A percentile compares a stretch with the other conserved stretches of the same genome.
phyloP scores from a whole-genome alignment of 1,140 invertebrate genomes.

The Pectinophora gossypiella region DNA sequence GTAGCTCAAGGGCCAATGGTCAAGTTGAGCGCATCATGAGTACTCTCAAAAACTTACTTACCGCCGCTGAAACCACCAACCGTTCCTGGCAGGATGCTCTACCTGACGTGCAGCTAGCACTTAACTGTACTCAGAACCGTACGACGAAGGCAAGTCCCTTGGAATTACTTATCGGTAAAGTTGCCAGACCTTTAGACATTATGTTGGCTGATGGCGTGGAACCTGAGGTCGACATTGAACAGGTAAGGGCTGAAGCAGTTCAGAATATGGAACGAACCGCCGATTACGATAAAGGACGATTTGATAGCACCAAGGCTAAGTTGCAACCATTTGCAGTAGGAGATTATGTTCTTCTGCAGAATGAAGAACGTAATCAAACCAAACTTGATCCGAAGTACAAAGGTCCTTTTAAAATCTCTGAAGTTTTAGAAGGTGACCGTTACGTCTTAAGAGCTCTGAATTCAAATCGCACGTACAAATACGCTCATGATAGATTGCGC shows the following conservation, averaged over 20 bases:
- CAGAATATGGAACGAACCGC: conserved; percentile 11
- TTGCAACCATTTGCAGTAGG: conserved; percentile 29
- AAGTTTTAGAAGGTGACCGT: conserved; percentile 30
- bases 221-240: conserved; percentile 5
- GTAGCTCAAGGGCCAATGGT: neutral
- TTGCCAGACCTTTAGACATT: conserved; percentile 32
- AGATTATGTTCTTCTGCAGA: conserved; percentile 40
- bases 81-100: conserved; percentile 10
- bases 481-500: conserved; percentile 31
- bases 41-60: conserved; percentile 28
- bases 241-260: conserved; percentile 6
- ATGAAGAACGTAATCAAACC: conserved; percentile 44
- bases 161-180: conserved; percentile 19
- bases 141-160: conserved; percentile 16
- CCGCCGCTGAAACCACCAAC: neutral
- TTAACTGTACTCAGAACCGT: conserved; percentile 19
- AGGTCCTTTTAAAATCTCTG: conserved; percentile 35
- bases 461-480: conserved; percentile 28
- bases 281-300: conserved; percentile 31
- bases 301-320: conserved; percentile 39
- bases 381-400: conserved; percentile 43
- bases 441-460: conserved; percentile 24
- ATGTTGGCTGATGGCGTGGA: conserved; percentile 18
- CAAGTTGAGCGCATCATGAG: too few relatives aligned
- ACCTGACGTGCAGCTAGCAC: conserved; percentile 17